Evolutionary conservation across 2,888 invertebrate genomes (phyloP).

Genomic region (Torymus auratus): DNA sequence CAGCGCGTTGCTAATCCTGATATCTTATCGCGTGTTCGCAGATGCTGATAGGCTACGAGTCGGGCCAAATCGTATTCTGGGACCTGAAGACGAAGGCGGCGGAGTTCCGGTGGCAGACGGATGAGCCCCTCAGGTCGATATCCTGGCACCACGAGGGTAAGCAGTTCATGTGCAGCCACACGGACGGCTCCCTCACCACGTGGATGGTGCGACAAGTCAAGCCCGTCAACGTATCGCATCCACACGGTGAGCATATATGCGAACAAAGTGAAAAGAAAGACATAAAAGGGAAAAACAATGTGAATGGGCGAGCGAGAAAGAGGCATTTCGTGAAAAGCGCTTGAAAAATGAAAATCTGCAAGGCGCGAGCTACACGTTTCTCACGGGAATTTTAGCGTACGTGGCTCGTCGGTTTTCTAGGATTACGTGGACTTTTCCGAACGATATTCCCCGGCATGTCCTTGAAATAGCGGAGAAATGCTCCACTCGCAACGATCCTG

Average conservation of each 20-base stretch:
- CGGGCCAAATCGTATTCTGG: constrained; percentile 96
- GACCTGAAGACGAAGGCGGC: constrained; percentile 92
- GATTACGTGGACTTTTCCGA: constrained; percentile 37
- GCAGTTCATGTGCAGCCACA: constrained; percentile 96
- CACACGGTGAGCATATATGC: constrained; percentile 86
- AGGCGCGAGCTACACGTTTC: too few relatives aligned
- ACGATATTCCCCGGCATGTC: background rate
- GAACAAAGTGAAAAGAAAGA: too few relatives aligned
- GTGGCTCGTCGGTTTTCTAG: too few relatives aligned
- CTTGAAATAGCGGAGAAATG: background rate
- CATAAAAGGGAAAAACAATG: too few relatives aligned
- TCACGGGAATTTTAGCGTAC: too few relatives aligned
- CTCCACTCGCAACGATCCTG: too few relatives aligned
- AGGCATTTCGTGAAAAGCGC: too few relatives aligned
- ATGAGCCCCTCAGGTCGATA: constrained; percentile 89
- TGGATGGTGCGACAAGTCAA: constrained; percentile 91
- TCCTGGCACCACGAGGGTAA: constrained; percentile 99
- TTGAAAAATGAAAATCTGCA: too few relatives aligned
- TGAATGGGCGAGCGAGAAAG: too few relatives aligned
- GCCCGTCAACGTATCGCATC: constrained; percentile 89
- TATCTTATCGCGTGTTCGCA: constrained; percentile 75
- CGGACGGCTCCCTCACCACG: constrained; percentile 95
- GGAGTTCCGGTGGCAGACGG: constrained; percentile 89
- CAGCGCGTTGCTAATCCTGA: too few relatives aligned
- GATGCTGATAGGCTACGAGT: constrained; percentile 97